Conservation (phyloP, 1,140 invertebrate genomes). For the Pseudobourletiella spinata region DNA sequence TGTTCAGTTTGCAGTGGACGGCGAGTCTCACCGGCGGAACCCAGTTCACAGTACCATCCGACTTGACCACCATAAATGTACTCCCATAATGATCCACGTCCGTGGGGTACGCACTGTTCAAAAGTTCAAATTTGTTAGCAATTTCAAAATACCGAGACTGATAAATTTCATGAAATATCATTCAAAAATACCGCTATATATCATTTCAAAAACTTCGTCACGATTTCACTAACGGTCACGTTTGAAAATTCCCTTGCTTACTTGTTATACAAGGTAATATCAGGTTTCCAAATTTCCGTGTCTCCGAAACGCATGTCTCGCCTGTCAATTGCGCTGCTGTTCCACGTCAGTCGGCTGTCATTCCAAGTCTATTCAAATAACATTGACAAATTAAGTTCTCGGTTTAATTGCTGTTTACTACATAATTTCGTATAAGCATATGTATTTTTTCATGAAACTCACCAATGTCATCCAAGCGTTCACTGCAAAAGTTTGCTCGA, state of each 20-base stretch:
- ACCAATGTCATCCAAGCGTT: slow-evolving; percentile 30
- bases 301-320: slow-evolving; percentile 21
- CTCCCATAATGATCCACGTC: slow-evolving; percentile 50
- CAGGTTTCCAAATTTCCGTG: slow-evolving; percentile 35
- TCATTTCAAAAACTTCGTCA: no score
- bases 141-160: neutral
- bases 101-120: slow-evolving; percentile 29
- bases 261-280: slow-evolving; percentile 36
- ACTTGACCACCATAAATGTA: slow-evolving; percentile 50
- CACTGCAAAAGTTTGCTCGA: slow-evolving; percentile 23
- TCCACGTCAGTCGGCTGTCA: slow-evolving; percentile 34
- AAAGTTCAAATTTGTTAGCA: neutral
- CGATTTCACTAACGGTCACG: neutral
- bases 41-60: slow-evolving; percentile 54
- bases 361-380: slow-evolving; percentile 35
- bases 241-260: neutral
- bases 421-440: neutral
- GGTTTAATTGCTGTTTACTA: neutral
- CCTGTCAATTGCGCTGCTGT: slow-evolving; percentile 20
- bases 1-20: slow-evolving; percentile 56
- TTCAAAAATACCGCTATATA: no score
- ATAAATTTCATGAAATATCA: neutral
- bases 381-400: neutral
- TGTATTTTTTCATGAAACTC: neutral
- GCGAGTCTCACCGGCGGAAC: slow-evolving; percentile 57